Base-by-base conservation (phyloP, 1,140 invertebrate species). In the Drosophila tsacasi region DNA sequence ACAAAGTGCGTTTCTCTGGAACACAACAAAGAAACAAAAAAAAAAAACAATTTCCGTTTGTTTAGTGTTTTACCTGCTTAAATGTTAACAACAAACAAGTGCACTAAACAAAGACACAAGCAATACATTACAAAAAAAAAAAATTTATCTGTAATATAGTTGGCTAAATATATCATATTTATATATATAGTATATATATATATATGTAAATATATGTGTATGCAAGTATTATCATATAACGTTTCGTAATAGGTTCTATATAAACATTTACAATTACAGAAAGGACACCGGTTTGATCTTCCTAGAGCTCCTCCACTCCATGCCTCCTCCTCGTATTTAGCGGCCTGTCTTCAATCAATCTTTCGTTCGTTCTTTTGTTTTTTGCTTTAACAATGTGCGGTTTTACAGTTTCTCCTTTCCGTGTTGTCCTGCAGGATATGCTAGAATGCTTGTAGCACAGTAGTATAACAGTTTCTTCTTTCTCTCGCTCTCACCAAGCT, bases 201-300 rank as follows among this genome's bases (percentile, higher is more conserved):
- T 79, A 40, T 79, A 58, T 62, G 49, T 69, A 27, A 66, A 74
- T 54, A 44, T 75, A 57, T 75, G 46, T 75, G 66, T 79, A 78
- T 79, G 86, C 67, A 87, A 73, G 72, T 74, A 84, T 82, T 84
- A 84, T 83, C 81, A 80, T 84, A 71, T 80, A 80, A 80, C 80
- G 80, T 60, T 83, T 83, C 81, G 82, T 78, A 83, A 83, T 76
- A 80, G 76, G 66, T 78, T 72, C 67, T 75, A 74, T 85, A 89
- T 84, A 87, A 87, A 87, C 83, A 87, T 89, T 83, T 87, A 89
- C 84, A 87, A 78, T 89, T 87, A 83, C 52, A 80, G 79, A 86
- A 83, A 81, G 69, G 69, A 73, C 69, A 73, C 69, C 44, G n/a
- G 13, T 52, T 27, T 23, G 52, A 55, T 57, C 54, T 66, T 67